Percentiles rank a stretch among this genome's conserved stretches.
Conservation (phyloP, 2,888 invertebrate species). For the Chromoteleia sp. region DNA sequence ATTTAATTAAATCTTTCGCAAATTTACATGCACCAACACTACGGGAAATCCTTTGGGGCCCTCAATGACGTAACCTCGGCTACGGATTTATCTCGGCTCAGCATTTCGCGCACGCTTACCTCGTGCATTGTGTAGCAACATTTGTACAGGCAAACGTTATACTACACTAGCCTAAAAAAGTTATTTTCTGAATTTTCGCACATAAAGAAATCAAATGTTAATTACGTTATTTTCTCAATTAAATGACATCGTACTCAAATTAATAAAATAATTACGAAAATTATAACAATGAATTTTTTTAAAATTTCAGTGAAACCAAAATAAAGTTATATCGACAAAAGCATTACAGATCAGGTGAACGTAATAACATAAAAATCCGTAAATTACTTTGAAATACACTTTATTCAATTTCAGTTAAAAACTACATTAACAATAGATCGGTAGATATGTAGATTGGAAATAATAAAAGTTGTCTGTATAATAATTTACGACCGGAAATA, state of each 20-base stretch:
- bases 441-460: constrained; percentile 83
- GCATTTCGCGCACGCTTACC: constrained; percentile 51
- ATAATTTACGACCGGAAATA: constrained; percentile 51
- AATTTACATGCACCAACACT: constrained; percentile 80
- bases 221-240: too few species aligned
- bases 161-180: not conserved
- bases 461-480: constrained; percentile 70
- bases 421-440: constrained; percentile 84
- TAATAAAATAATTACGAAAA: too few species aligned
- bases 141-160: constrained; percentile 23
- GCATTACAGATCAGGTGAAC: too few species aligned
- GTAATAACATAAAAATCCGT: constrained; percentile 2
- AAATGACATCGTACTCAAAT: too few species aligned
- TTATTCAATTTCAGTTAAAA: constrained; percentile 84
- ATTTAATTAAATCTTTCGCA: constrained; percentile 84
- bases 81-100: constrained; percentile 77
- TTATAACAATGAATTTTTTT: too few species aligned
- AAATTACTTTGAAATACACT: constrained; percentile 77
- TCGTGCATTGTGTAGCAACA: constrained; percentile 15
- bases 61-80: constrained; percentile 76
- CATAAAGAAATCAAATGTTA: too few species aligned
- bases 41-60: constrained; percentile 78
- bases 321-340: too few species aligned
- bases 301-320: too few species aligned
- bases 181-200: not conserved